Evolutionary conservation across 1,140 invertebrate species (phyloP).

Genomic region (Drosophila bifasciata): DNA sequence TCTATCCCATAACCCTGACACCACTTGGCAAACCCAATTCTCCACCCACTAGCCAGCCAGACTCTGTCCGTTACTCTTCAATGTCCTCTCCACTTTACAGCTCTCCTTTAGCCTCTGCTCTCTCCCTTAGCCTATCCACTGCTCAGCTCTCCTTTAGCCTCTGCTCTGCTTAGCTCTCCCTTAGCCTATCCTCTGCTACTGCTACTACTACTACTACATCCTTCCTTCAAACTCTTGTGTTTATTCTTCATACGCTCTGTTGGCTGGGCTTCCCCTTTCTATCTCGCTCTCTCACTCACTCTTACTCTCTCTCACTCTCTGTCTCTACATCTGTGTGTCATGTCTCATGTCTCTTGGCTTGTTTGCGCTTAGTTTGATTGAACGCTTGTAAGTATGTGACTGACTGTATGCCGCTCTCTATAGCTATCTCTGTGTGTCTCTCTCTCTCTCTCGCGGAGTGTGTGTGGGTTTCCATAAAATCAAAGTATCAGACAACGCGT

Average conservation of each 20-base stretch:
- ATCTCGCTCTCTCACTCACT: background rate
- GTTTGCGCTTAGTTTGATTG: conserved; percentile 72
- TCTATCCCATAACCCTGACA: conserved; percentile 33
- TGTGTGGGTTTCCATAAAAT: conserved; percentile 49
- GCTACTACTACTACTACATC: conserved; percentile 4
- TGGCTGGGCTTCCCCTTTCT: conserved; percentile 48
- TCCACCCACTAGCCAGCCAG: conserved; percentile 6
- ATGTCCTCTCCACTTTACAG: background rate
- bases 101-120: conserved; percentile 26
- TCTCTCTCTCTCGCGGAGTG: background rate
- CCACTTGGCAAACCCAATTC: background rate
- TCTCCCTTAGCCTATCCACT: too few species aligned
- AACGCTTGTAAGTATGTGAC: conserved; percentile 50
- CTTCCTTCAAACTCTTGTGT: conserved; percentile 48
- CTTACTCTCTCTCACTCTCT: background rate
- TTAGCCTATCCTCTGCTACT: conserved; percentile 21
- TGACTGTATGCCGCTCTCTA: conserved; percentile 5
- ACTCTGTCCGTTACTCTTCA: too few species aligned
- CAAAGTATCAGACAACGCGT: conserved; percentile 62
- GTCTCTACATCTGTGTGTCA: conserved; percentile 17
- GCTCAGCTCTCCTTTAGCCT: conserved; percentile 17
- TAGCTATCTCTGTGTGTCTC: background rate
- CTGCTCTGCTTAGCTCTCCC: conserved; percentile 28
- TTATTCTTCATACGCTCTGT: conserved; percentile 75
- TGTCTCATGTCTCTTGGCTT: conserved; percentile 49